Base-by-base conservation (phyloP, 2,797 vertebrate genomes). In the Micropoecilia bifurca region DNA sequence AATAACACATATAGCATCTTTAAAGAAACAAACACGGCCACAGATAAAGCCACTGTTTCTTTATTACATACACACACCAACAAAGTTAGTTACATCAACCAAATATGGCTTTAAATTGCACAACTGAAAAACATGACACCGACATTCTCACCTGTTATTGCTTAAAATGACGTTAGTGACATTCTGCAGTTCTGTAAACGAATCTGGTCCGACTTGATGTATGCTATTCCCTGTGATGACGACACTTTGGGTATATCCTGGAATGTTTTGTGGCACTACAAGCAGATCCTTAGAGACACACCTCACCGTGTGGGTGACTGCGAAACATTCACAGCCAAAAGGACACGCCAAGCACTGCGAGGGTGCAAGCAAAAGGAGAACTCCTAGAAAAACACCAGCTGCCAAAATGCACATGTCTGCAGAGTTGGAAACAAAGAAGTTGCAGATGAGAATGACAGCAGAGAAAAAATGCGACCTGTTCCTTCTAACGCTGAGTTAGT, bases 91-190 rank as follows among this genome's bases (percentile, higher is more conserved):
- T 43, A 74, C 43, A 45, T 69, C 57, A 61, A 75, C 20, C 18
- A 84, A 87, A 85, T 68, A 84, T 77, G 14, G 43, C 68, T 85
- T 28, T 6, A 16, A 81, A 45, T 71, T 53, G 74, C 81, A 83
- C 36, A 5, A 80, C 71, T 74, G 57, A 25, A 22, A 45, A 78
- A 76, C 45, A 33, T 55, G 57, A 83, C 43, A 63, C 2, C 33
- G 53, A 85, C 80, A 84, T 72, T 82, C 94, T 95, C 93, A 96
- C 96, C 96, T 90, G 90, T 96, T 96, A 88, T 95, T 94, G 91
- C 93, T 95, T 77, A 97, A 89, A 79, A 94, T 93, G 48, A 97
- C 82, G 20, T 93, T 94, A 79, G 95, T 96, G 80, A 96, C 83
- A 80, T 96, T 96, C 82, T 92, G 87, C 86, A 95, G 87, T 63